Evolutionary conservation across 1,140 invertebrate genomes (phyloP).

Genomic region (Heliothis virescens): DNA sequence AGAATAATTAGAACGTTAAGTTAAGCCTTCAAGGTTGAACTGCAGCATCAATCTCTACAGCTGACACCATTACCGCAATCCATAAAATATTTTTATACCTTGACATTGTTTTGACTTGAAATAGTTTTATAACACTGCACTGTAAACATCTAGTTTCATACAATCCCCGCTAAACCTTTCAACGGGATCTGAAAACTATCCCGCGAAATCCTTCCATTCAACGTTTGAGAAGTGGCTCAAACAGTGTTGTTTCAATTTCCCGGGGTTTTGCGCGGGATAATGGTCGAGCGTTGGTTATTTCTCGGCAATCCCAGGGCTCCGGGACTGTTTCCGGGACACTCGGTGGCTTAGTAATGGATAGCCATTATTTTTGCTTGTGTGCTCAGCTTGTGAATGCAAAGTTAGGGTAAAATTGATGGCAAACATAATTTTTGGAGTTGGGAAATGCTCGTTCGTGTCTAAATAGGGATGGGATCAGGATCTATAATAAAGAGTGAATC

Average conservation of each 20-base stretch:
- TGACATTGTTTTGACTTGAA: too few relatives aligned
- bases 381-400: conserved; percentile 10
- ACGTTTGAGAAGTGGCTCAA: conserved; percentile 6
- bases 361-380: conserved; percentile 4
- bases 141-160: not conserved
- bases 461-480: too few relatives aligned
- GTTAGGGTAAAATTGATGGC: not conserved
- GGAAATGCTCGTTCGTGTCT: too few relatives aligned
- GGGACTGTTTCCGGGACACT: not conserved
- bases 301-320: not conserved
- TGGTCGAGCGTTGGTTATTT: not conserved
- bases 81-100: too few relatives aligned
- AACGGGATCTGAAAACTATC: conserved; percentile 7
- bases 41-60: too few relatives aligned
- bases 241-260: conserved; percentile 29
- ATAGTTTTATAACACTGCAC: not conserved
- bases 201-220: conserved; percentile 10
- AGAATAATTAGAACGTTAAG: too few relatives aligned
- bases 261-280: conserved; percentile 1
- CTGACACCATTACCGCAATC: too few relatives aligned
- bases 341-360: not conserved
- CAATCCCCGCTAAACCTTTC: not conserved
- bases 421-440: not conserved
- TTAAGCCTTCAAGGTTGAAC: too few relatives aligned
- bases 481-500: too few relatives aligned